Evolutionary conservation across 2,797 vertebrate genomes (phyloP), one percentile per base, ranked within the genome.

Genomic region (Phoxinus dragarum): DNA sequence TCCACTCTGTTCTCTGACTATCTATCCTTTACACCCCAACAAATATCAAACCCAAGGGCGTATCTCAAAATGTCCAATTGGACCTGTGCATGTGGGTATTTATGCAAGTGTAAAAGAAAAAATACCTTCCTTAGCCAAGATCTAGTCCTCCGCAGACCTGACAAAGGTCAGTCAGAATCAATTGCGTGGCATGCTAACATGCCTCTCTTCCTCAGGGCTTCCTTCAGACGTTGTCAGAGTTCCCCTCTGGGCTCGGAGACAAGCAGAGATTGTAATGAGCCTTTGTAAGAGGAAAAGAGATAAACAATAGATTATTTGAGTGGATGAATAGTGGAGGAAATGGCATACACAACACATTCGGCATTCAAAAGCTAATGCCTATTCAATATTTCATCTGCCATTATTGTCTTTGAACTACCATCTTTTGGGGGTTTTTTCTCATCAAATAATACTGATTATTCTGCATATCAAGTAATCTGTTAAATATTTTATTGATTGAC

Each of bases 111-210:
- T n/a, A 42, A 40, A 38, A 52, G 0, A 49, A 54, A 6, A 72
- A 73, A 49, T 3, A 40, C 12, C 52, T 31, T 49, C 12, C 31
- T 80, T 36, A 68, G 31, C 31, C 19, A n/a, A 36, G 27, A 21
- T 52, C 31, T 23, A 68, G 34, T 69, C 59, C 61, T 67, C 61
- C 21, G 3, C 19, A 67, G 59, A 47, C 40, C 78, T 49, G 31
- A 68, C 64, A 80, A 69, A 80, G 64, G 79, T 68, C 64, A 80
- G 19, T 36, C 61, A 38, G 64, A 80, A 80, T 69, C 79, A 80
- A 80, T 80, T 49, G 40, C 44, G 5, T 36, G 6, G 2, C 34
- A 47, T 67, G 61, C 78, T 66, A 80, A 67, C 79, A 80, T 38
- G 34, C 31, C 4, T 54, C 64, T 80, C 42, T 36, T 80, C 79